Evolutionary conservation across 2,888 invertebrate species (phyloP).

Genomic region (Drosophila mayaguana): DNA sequence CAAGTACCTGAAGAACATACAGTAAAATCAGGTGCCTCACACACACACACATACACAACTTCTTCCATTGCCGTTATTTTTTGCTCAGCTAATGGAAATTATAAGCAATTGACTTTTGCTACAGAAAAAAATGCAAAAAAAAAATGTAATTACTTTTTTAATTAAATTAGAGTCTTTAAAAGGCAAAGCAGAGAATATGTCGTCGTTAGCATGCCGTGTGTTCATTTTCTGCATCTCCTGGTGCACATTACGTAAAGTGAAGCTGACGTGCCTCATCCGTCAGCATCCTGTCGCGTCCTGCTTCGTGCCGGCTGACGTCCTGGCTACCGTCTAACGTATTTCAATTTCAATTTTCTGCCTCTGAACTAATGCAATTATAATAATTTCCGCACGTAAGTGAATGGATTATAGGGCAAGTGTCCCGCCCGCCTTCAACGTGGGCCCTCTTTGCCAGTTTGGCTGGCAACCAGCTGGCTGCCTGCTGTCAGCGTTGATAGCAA

Average conservation of each 20-base stretch:
- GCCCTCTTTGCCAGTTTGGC: constrained; percentile 53
- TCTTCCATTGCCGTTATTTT: constrained; percentile 33
- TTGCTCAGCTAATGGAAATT: constrained; percentile 36
- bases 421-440: constrained; percentile 22
- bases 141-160: constrained; percentile 32
- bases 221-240: not conserved
- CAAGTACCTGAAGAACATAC: constrained; percentile 17
- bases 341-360: constrained; percentile 81
- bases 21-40: constrained; percentile 44
- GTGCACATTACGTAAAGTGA: constrained; percentile 43
- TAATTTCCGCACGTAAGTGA: constrained; percentile 75
- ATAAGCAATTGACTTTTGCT: constrained; percentile 36
- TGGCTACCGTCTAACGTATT: constrained; percentile 56
- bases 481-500: constrained; percentile 62
- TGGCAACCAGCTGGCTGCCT: constrained; percentile 59
- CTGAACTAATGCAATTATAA: constrained; percentile 81
- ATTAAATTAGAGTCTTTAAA: constrained; percentile 36
- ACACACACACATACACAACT: constrained; percentile 28
- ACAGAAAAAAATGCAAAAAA: constrained; percentile 10
- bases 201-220: constrained; percentile 2
- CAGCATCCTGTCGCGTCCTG: constrained; percentile 56
- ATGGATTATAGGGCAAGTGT: constrained; percentile 65
- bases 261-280: constrained; percentile 47
- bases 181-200: constrained; percentile 2
- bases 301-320: constrained; percentile 8